A percentile compares a stretch with the other conserved stretches of the same genome.
phyloP scores from a whole-genome alignment of 2,797 vertebrate species.

The Lates japonicus region DNA sequence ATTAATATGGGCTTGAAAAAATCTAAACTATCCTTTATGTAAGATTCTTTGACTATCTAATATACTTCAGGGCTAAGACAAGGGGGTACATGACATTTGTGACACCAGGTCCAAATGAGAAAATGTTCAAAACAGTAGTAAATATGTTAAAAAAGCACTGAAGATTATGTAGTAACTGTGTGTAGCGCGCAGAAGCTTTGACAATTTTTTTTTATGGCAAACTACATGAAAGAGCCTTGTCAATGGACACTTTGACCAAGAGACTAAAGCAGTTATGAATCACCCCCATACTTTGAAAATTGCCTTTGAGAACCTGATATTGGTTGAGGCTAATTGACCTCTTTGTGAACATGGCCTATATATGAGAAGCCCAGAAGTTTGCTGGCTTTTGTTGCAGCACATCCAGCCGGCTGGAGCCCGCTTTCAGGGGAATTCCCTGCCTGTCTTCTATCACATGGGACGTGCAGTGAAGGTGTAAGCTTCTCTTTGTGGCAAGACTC shows the following conservation, averaged over 20 bases:
- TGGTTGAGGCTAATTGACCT: constrained; percentile 45
- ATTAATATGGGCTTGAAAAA: neutral
- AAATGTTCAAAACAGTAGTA: neutral
- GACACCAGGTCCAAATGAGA: neutral
- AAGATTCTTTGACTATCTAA: too few species aligned
- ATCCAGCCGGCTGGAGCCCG: neutral
- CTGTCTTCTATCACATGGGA: neutral
- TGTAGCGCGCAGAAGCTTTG: constrained; percentile 5
- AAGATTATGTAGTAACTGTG: neutral
- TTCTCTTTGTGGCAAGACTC: constrained; percentile 44
- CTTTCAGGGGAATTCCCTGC: constrained; percentile 16
- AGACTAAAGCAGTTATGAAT: constrained; percentile 36
- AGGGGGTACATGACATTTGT: neutral
- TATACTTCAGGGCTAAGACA: too few species aligned
- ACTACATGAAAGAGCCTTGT: constrained; percentile 39
- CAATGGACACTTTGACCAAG: constrained; percentile 1
- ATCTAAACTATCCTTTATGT: neutral
- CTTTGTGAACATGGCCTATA: constrained; percentile 38
- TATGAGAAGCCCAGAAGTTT: constrained; percentile 11
- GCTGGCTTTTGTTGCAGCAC: constrained; percentile 32
- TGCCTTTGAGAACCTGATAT: constrained; percentile 64
- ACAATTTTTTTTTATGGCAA: neutral
- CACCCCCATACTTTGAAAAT: constrained; percentile 32
- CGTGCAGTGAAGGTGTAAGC: constrained; percentile 2
- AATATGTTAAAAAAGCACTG: neutral